Conservation (phyloP, 2,888 invertebrate genomes). For the Eugnorisma glareosa region DNA sequence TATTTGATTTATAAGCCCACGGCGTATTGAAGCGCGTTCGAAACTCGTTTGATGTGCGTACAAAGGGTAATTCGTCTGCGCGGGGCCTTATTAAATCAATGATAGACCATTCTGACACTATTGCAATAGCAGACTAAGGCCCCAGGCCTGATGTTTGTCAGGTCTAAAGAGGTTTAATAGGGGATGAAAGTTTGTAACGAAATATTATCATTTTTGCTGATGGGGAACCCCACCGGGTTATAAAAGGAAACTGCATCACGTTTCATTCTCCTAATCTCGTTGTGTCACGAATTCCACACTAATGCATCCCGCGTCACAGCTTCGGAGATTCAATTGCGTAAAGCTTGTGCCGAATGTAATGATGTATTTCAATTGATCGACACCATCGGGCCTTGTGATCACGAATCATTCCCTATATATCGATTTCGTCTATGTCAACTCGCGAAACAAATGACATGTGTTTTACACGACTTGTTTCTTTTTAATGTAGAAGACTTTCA, state of each 20-base stretch:
- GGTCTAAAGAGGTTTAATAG: background rate
- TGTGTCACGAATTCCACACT: conserved; percentile 69
- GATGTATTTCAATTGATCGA: conserved; percentile 77
- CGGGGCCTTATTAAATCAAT: too few relatives aligned
- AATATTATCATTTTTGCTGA: background rate
- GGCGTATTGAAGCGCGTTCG: too few relatives aligned
- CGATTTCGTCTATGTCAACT: too few relatives aligned
- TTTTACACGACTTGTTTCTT: conserved; percentile 23
- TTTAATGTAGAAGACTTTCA: conserved; percentile 34
- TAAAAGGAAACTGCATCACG: background rate
- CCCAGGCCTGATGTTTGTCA: too few relatives aligned
- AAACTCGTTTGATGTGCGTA: too few relatives aligned
- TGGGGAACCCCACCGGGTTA: background rate
- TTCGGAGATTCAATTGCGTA: conserved; percentile 79
- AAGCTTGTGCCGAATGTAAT: conserved; percentile 75
- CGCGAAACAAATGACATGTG: too few relatives aligned
- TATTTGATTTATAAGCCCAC: too few relatives aligned
- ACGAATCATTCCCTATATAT: too few relatives aligned
- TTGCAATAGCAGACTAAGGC: too few relatives aligned
- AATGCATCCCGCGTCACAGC: conserved; percentile 79
- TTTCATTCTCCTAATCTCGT: conserved; percentile 45
- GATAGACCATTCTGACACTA: too few relatives aligned
- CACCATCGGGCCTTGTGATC: conserved; percentile 47
- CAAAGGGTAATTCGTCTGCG: too few relatives aligned
- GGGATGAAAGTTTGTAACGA: background rate